Conservation (phyloP, 2,113 vertebrate genomes). For the Rhegmatorhina hoffmannsi region DNA sequence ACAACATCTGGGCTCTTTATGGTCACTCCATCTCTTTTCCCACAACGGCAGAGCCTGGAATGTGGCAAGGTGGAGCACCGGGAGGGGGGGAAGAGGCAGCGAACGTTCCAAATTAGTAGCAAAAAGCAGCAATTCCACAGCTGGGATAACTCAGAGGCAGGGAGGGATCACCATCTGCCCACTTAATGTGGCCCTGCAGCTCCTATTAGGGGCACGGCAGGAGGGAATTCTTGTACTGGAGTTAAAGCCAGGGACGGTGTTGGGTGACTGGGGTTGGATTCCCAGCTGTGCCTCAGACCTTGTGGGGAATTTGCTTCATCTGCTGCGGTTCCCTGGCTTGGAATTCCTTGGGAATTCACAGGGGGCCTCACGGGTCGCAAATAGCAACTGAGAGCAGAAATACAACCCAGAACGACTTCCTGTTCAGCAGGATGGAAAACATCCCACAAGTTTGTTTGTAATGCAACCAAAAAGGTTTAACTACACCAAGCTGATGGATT, state of each 20-base stretch:
- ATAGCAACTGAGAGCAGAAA: constrained; percentile 12
- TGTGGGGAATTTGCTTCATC: neutral
- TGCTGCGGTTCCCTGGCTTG: neutral
- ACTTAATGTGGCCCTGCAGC: neutral
- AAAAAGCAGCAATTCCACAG: neutral
- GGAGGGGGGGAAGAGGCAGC: neutral
- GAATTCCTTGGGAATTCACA: neutral
- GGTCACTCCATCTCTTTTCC: neutral
- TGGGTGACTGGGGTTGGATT: neutral
- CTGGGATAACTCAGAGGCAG: constrained; percentile 8
- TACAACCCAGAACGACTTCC: neutral
- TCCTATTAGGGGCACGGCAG: constrained; percentile 13
- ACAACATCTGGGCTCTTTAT: constrained; percentile 46
- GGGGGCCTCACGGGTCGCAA: neutral
- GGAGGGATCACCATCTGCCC: neutral
- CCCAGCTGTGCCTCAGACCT: constrained; percentile 18
- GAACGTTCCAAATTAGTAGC: constrained; percentile 15
- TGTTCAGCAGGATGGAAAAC: neutral
- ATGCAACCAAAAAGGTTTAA: neutral
- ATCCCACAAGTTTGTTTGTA: neutral
- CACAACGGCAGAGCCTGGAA: neutral
- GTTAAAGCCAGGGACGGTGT: neutral
- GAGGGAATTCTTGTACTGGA: constrained; percentile 31
- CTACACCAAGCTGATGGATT: fast-evolving
- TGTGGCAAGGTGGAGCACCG: neutral